Evolutionary conservation across 2,797 vertebrate species (phyloP).

Genomic region (Channa striata): DNA sequence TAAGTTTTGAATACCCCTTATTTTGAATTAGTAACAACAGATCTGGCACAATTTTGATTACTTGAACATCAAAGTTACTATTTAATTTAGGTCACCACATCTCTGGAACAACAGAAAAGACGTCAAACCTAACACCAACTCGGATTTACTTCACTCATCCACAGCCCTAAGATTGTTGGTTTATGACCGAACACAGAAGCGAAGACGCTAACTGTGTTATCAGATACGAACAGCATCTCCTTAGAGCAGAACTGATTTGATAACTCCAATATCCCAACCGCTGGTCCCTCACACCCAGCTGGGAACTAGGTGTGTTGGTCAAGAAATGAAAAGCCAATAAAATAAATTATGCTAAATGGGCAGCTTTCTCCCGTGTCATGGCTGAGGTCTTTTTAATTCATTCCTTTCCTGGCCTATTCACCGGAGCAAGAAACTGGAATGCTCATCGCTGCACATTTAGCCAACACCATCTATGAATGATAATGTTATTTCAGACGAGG

Average conservation of each 20-base stretch:
- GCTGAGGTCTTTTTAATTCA: slow-evolving; percentile 73
- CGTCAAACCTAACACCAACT: slow-evolving; percentile 1
- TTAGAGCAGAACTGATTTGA: slow-evolving; percentile 57
- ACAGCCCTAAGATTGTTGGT: not conserved
- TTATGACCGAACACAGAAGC: not conserved
- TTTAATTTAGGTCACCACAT: slow-evolving; percentile 6
- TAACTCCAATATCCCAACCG: slow-evolving; percentile 46
- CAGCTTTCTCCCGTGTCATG: slow-evolving; percentile 49
- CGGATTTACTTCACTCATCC: not conserved
- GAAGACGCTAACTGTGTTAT: slow-evolving; percentile 12
- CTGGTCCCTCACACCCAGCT: slow-evolving; percentile 48
- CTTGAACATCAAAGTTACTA: slow-evolving; percentile 15
- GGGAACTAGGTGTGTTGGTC: slow-evolving; percentile 58
- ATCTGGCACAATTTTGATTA: not conserved
- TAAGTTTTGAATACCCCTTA: slow-evolving; percentile 22
- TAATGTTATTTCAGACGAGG: slow-evolving; percentile 70
- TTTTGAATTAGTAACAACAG: slow-evolving; percentile 35
- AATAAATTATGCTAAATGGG: slow-evolving; percentile 61
- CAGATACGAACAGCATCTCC: slow-evolving; percentile 44
- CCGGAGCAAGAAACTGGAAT: slow-evolving; percentile 44
- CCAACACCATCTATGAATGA: slow-evolving; percentile 70
- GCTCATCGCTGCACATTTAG: slow-evolving; percentile 59
- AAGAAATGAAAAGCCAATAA: slow-evolving; percentile 50
- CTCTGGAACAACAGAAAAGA: not conserved
- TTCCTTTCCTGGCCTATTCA: slow-evolving; percentile 68